A percentile compares a stretch with the other conserved stretches of the same genome.
These are phyloP conservation scores for Philonicus albiceps DNA, from an alignment of 2,888 invertebrate genomes.

Conservation along the genomic window DNA sequence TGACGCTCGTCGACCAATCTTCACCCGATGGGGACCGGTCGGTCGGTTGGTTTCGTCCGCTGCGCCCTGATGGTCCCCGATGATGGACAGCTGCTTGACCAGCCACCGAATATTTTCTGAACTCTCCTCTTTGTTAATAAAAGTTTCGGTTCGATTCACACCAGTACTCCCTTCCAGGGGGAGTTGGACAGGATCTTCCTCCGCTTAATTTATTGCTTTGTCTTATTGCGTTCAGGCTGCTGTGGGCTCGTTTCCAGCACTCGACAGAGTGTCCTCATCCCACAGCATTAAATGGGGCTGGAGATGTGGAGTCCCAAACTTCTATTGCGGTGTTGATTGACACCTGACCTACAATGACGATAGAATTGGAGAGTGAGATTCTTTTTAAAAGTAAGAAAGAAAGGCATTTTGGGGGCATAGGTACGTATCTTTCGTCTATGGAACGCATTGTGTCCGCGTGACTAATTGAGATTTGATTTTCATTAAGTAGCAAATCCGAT, in stretches of 20 bases:
- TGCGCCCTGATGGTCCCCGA: neutral
- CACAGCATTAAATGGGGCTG: neutral
- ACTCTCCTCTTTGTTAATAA: neutral
- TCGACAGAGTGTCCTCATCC: neutral
- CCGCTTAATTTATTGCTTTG: neutral
- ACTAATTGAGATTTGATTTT: neutral
- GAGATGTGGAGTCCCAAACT: neutral
- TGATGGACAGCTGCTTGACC: constrained; percentile 4
- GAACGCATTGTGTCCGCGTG: neutral
- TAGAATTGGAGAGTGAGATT: neutral
- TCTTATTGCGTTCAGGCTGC: neutral
- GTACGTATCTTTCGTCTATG: neutral
- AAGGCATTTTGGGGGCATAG: neutral
- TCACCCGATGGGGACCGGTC: neutral
- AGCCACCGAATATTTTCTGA: neutral
- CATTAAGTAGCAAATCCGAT: neutral
- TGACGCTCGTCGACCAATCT: neutral
- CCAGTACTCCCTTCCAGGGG: neutral
- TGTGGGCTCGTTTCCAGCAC: neutral
- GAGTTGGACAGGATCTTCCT: neutral
- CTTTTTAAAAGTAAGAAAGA: neutral
- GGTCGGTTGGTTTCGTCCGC: neutral
- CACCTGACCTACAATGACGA: constrained; percentile 15
- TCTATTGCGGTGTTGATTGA: neutral
- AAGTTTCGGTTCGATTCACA: neutral